These are phyloP conservation scores for Trissolcus basalis DNA, from an alignment of 1,140 invertebrate genomes.

Conservation along the genomic window DNA sequence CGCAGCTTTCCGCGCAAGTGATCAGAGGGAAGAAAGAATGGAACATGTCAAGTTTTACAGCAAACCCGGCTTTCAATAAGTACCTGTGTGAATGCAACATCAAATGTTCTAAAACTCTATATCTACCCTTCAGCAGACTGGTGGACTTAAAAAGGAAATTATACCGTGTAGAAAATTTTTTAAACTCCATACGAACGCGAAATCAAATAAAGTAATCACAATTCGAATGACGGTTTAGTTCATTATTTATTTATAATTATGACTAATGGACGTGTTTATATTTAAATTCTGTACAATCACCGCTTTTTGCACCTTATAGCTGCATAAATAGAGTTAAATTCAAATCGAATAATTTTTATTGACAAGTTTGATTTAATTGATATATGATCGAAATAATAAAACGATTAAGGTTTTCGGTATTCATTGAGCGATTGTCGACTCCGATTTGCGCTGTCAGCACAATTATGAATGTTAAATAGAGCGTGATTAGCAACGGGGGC, in stretches of 20 bases:
- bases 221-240: no score
- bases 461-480: slow-evolving; percentile 61
- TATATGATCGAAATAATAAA: slow-evolving; percentile 2
- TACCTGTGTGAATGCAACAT: slow-evolving; percentile 25
- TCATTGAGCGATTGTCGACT: slow-evolving; percentile 40
- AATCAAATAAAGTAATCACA: no score
- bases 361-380: not conserved
- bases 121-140: not conserved
- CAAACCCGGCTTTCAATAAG: slow-evolving; percentile 36
- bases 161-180: not conserved
- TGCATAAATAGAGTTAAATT: no score
- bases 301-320: no score
- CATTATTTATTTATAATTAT: no score
- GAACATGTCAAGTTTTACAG: slow-evolving; percentile 27
- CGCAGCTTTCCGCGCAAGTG: slow-evolving; percentile 52
- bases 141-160: no score
- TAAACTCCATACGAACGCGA: no score
- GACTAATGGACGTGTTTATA: no score
- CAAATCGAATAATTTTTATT: no score
- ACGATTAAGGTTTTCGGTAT: slow-evolving; percentile 47
- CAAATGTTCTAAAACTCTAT: slow-evolving; percentile 11
- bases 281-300: no score
- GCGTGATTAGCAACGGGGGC: slow-evolving; percentile 47
- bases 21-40: slow-evolving; percentile 42
- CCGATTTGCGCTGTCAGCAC: slow-evolving; percentile 35